These are phyloP conservation scores for Buceros bicornis DNA, from an alignment of 2,797 vertebrate species.

Conservation along the genomic window DNA sequence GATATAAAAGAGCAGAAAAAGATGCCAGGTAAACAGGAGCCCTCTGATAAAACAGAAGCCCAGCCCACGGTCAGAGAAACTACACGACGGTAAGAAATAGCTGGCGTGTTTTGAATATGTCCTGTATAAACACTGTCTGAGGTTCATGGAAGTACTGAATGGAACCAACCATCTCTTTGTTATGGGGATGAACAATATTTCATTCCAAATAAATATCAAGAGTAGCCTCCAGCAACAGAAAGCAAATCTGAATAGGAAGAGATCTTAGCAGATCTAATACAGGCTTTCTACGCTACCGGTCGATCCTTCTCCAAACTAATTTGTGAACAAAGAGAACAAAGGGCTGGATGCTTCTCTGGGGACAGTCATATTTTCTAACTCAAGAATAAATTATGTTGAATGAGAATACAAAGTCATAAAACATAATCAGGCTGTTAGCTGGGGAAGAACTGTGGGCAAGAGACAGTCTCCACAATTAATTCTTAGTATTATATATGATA, in stretches of 20 bases:
- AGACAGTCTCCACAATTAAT: background rate
- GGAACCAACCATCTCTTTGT: conserved; percentile 29
- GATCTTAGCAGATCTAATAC: conserved; percentile 71
- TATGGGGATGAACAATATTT: conserved; percentile 61
- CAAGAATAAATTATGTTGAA: conserved; percentile 59
- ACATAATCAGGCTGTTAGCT: conserved; percentile 38
- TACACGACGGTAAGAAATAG: conserved; percentile 13
- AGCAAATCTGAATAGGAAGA: conserved; percentile 65
- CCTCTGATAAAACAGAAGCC: conserved; percentile 5
- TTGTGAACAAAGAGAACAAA: conserved; percentile 76
- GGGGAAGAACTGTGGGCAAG: conserved; percentile 5
- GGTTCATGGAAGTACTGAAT: conserved; percentile 25
- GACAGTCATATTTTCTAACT: conserved; percentile 66
- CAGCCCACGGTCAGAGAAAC: background rate
- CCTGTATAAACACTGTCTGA: conserved; percentile 40
- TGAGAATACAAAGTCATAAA: conserved; percentile 56
- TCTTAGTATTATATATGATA: background rate
- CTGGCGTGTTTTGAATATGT: conserved; percentile 22
- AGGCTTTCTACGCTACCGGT: conserved; percentile 43
- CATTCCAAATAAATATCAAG: conserved; percentile 67
- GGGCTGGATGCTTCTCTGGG: conserved; percentile 52
- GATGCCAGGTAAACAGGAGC: background rate
- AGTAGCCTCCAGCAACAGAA: conserved; percentile 72
- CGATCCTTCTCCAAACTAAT: conserved; percentile 69
- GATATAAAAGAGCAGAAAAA: background rate